phyloP scores from a whole-genome alignment of 2,113 vertebrate species.

The Tenrec ecaudatus region DNA sequence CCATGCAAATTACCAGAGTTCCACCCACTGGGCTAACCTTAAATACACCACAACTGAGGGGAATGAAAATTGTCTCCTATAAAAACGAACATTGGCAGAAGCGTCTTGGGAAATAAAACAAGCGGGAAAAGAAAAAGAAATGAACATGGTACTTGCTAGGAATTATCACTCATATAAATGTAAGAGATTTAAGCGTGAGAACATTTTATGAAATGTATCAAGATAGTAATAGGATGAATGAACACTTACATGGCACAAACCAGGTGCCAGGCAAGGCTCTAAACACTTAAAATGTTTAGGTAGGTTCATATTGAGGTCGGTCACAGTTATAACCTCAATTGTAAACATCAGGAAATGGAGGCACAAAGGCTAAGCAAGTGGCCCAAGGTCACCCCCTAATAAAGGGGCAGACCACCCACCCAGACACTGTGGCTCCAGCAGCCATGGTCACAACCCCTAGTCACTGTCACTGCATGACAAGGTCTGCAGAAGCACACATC shows the following conservation, averaged over 20 bases:
- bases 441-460: not conserved
- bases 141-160: not conserved
- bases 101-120: too few relatives aligned
- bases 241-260: too few relatives aligned
- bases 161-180: too few relatives aligned
- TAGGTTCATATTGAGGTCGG: not conserved
- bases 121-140: too few relatives aligned
- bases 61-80: not conserved
- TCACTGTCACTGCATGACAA: too few relatives aligned
- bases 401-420: not conserved
- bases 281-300: not conserved
- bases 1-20: not conserved
- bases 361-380: not conserved
- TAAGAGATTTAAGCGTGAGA: accelerated
- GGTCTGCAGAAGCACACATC: not conserved
- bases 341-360: not conserved
- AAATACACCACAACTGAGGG: not conserved
- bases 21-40: not conserved
- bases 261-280: not conserved
- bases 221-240: not conserved
- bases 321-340: not conserved
- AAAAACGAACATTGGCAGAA: not conserved
- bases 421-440: not conserved
- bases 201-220: not conserved
- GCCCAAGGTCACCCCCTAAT: not conserved